These are phyloP conservation scores for Augochlorella aurata DNA, from an alignment of 2,888 invertebrate genomes.

Conservation along the genomic window DNA sequence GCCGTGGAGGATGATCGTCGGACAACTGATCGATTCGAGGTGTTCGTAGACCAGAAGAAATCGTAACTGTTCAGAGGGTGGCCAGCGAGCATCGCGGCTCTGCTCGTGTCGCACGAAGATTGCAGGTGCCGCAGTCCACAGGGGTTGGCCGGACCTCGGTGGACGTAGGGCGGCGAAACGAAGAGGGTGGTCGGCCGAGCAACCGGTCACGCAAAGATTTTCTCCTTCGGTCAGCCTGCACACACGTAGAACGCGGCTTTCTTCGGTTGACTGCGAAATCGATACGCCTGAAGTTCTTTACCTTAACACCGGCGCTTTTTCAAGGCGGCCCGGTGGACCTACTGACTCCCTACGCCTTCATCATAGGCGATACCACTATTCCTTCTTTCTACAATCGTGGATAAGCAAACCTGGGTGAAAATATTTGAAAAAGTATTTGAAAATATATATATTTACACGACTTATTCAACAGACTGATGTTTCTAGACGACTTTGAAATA, in stretches of 20 bases:
- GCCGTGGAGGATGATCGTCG: slow-evolving; percentile 23
- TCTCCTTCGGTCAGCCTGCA: slow-evolving; percentile 60
- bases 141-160: slow-evolving; percentile 74
- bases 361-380: not conserved
- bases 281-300: slow-evolving; percentile 71
- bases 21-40: slow-evolving; percentile 23
- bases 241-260: slow-evolving; percentile 62
- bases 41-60: slow-evolving; percentile 24
- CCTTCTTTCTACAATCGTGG: not conserved
- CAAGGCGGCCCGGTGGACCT: slow-evolving; percentile 44
- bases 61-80: slow-evolving; percentile 20
- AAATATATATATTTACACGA: too few species aligned
- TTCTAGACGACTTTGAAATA: too few species aligned
- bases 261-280: slow-evolving; percentile 67
- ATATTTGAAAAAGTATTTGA: too few species aligned
- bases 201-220: slow-evolving; percentile 79
- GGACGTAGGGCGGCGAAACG: slow-evolving; percentile 66
- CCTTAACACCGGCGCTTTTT: slow-evolving; percentile 61
- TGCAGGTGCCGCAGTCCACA: slow-evolving; percentile 76
- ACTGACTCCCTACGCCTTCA: not conserved
- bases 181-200: slow-evolving; percentile 56
- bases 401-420: not conserved
- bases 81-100: slow-evolving; percentile 60
- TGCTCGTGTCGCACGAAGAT: slow-evolving; percentile 71
- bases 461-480: too few species aligned